Conservation (phyloP, 2,888 invertebrate species). For the Drosophila paucipuncta region DNA sequence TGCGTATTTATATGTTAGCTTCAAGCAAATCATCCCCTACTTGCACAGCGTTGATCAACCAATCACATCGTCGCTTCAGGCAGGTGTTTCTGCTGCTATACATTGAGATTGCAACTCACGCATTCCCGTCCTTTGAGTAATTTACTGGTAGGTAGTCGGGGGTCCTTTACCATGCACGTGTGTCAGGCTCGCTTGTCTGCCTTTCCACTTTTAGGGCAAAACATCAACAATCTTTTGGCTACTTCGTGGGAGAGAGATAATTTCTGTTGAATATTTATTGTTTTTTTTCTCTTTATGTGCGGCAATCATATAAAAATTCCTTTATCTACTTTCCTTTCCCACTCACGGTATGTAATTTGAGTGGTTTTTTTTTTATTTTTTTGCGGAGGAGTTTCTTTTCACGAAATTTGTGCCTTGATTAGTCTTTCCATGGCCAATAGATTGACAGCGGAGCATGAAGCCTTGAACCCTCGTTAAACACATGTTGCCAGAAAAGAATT, state of each 20-base stretch:
- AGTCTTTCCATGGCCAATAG: constrained; percentile 63
- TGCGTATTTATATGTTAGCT: constrained; percentile 70
- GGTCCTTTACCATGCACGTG: constrained; percentile 56
- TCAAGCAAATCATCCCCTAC: constrained; percentile 53
- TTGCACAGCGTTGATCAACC: constrained; percentile 38
- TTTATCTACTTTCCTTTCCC: constrained; percentile 38
- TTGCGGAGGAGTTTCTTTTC: constrained; percentile 45
- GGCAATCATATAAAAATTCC: constrained; percentile 46
- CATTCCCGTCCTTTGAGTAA: constrained; percentile 32
- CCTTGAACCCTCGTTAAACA: constrained; percentile 83
- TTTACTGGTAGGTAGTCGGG: constrained; percentile 41
- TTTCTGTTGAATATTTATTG: constrained; percentile 61
- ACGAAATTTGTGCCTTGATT: constrained; percentile 62
- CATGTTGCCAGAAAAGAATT: constrained; percentile 72
- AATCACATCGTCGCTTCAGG: constrained; percentile 63
- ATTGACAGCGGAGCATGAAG: constrained; percentile 55
- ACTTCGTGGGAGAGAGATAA: constrained; percentile 78
- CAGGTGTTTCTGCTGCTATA: constrained; percentile 68
- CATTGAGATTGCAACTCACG: constrained; percentile 42
- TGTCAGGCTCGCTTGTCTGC: constrained; percentile 38
- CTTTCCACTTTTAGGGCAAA: constrained; percentile 45
- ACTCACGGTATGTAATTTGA: constrained; percentile 53
- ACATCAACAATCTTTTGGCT: constrained; percentile 34
- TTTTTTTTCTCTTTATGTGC: constrained; percentile 48
- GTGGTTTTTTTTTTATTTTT: constrained; percentile 57